Conservation (phyloP, 2,113 vertebrate species). For the Leptosomus discolor region DNA sequence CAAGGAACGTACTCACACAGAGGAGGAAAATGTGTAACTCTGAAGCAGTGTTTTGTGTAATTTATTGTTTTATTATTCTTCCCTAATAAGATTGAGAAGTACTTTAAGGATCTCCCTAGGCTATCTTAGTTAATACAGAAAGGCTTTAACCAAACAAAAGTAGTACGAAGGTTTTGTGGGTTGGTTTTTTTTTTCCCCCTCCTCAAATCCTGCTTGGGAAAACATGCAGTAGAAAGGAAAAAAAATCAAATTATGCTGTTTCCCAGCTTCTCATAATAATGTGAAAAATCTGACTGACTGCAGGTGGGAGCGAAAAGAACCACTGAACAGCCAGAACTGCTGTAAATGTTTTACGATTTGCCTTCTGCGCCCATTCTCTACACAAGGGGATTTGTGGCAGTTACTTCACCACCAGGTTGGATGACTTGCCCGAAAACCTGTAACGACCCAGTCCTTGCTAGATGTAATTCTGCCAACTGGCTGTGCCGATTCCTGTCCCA, state of each 20-base stretch:
- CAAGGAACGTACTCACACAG: rapidly evolving
- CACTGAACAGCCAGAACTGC: not conserved
- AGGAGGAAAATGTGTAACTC: not conserved
- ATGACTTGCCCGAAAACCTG: not conserved
- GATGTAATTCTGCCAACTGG: rapidly evolving
- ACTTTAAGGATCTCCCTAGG: not conserved
- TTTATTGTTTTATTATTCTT: no score
- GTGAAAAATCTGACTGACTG: not conserved
- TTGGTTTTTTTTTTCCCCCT: not conserved
- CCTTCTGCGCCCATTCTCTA: not conserved
- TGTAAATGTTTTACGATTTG: not conserved
- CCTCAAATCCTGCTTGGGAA: not conserved
- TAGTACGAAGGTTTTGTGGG: not conserved
- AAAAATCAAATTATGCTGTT: not conserved
- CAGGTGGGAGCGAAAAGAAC: not conserved
- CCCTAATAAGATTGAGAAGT: not conserved
- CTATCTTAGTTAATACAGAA: not conserved
- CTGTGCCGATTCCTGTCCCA: not conserved
- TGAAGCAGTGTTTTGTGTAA: not conserved
- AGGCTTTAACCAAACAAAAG: not conserved
- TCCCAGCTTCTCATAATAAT: not conserved
- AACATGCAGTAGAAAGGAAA: not conserved
- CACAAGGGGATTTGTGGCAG: not conserved
- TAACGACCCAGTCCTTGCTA: not conserved
- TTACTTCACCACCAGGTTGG: not conserved